Conservation (phyloP, 2,888 invertebrate genomes). For the Cryptocephalus moraei region DNA sequence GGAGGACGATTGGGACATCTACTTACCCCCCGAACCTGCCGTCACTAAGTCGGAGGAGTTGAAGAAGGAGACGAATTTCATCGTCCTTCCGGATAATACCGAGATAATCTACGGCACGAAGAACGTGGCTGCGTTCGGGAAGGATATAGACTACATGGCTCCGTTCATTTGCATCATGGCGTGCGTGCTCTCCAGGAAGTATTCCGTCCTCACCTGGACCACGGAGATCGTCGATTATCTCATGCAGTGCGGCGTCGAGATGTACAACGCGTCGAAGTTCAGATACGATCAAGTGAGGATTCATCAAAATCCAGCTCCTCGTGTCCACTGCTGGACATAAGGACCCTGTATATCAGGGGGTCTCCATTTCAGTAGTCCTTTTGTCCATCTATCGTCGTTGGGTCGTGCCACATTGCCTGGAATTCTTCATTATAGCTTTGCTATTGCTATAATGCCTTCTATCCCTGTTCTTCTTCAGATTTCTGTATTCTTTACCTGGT, state of each 20-base stretch:
- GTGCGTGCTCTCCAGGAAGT: constrained; percentile 50
- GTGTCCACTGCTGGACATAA: too few relatives aligned
- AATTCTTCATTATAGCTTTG: too few relatives aligned
- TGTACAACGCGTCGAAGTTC: constrained; percentile 34
- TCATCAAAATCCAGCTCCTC: too few relatives aligned
- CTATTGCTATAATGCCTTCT: too few relatives aligned
- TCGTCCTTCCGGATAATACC: constrained; percentile 47
- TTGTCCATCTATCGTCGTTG: too few relatives aligned
- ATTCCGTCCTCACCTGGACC: constrained; percentile 50
- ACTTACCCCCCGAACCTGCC: constrained; percentile 17
- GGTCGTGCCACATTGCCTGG: too few relatives aligned
- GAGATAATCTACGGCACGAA: constrained; percentile 46
- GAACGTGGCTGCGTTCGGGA: constrained; percentile 32
- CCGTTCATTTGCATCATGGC: constrained; percentile 52
- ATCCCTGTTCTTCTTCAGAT: too few relatives aligned
- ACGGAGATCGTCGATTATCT: constrained; percentile 49
- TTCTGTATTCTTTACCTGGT: too few relatives aligned
- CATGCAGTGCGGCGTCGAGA: constrained; percentile 40
- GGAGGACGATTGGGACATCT: constrained; percentile 14
- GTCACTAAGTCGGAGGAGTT: constrained; percentile 42
- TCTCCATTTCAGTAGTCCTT: too few relatives aligned
- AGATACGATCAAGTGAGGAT: constrained; percentile 28
- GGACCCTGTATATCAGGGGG: too few relatives aligned
- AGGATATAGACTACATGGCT: constrained; percentile 34
- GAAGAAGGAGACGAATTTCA: constrained; percentile 46